Conservation (phyloP, 2,888 invertebrate genomes). For the Pomacea canaliculata region DNA sequence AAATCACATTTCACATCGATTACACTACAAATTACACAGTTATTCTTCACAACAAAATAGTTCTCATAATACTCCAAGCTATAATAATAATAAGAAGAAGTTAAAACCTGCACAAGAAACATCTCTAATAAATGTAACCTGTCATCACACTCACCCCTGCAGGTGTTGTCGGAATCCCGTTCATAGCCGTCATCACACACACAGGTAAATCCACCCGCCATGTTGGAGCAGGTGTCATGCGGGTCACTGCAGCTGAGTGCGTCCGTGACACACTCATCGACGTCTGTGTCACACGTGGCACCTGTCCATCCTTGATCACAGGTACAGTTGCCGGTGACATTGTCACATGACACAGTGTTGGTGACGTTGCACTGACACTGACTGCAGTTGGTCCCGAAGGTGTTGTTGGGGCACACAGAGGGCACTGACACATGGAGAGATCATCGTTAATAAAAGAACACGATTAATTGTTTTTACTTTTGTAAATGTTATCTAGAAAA, state of each 20-base stretch:
- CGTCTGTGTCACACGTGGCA: slow-evolving; percentile 14
- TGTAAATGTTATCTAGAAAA: too few species aligned
- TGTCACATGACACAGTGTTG: slow-evolving; percentile 31
- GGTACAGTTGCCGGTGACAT: slow-evolving; percentile 28
- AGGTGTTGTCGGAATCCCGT: too few species aligned
- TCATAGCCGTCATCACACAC: slow-evolving; percentile 1
- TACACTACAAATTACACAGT: too few species aligned
- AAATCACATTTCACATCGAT: too few species aligned
- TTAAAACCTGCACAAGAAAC: too few species aligned
- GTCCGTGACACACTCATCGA: slow-evolving; percentile 23
- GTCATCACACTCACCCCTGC: too few species aligned
- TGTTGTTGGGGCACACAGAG: slow-evolving; percentile 23
- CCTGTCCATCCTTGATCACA: slow-evolving; percentile 35
- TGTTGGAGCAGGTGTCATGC: slow-evolving; percentile 13
- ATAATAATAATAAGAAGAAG: too few species aligned
- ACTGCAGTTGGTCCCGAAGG: slow-evolving; percentile 27
- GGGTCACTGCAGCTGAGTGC: neutral
- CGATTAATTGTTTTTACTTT: too few species aligned
- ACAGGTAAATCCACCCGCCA: slow-evolving; percentile 18
- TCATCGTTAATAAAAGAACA: too few species aligned
- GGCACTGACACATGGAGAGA: neutral
- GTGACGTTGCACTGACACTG: slow-evolving; percentile 25
- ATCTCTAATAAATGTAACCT: too few species aligned
- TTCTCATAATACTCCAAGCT: too few species aligned
- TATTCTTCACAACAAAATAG: too few species aligned